Evolutionary conservation across 2,797 vertebrate species (phyloP), one percentile per base, ranked within the genome.

Genomic region (Cynopterus sphinx): DNA sequence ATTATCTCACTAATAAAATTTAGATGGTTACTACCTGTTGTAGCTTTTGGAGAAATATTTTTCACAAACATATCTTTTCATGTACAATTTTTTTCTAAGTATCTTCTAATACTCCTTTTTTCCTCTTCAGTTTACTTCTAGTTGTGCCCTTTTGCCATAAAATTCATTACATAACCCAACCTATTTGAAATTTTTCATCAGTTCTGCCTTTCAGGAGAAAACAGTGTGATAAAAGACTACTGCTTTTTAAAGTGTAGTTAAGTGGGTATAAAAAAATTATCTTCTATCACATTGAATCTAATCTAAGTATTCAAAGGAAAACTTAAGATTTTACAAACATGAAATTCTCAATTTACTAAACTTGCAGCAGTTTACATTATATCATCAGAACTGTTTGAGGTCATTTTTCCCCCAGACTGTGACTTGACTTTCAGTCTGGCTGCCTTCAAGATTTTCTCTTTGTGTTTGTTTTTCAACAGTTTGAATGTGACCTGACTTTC

Each of bases 41-140:
- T 68, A 36, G 46, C 59, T 79, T 73, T 96, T 84, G 78, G 49
- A 93, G 85, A 70, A 93, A 65, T 81, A 71, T 33, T 91, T 92
- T 90, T 84, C 31, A 75, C 11, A 92, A 65, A 65, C 70, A 77
- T 51, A 79, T 81, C 26, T 2, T 55, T 90, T 91, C 5, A 26
- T 73, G 85, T 89, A 33, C n/a, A 59, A 0, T 57, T 78, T 81
- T 91, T 82, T 90, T 63, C 6, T 53, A 78, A 59, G 15, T 21
- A 88, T 57, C 41, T 61, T 49, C 73, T 78, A n/a, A 41, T 17
- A n/a, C 22, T 49, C 19, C 51, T 21, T 87, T 89, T 15, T 9
- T 1, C 5, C 41, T n/a, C 17, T 94, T 70, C 21, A 79, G 5
- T 87, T 92, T 92, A 65, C 59, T 81, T 96, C 67, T 77, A 63